Conservation (phyloP, 2,113 vertebrate genomes). For the Gyps fulvus region DNA sequence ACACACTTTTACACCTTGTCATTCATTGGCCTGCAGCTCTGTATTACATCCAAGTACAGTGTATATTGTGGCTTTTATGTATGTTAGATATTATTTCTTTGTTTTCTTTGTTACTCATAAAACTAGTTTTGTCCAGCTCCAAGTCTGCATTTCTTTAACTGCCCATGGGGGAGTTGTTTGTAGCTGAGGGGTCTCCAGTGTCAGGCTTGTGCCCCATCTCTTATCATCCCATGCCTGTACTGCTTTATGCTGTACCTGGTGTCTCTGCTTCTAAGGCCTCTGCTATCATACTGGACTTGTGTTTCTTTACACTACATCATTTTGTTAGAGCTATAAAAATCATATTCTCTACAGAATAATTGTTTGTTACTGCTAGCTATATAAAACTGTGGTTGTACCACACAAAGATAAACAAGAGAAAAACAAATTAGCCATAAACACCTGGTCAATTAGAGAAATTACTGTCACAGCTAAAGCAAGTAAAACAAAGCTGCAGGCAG, state of each 20-base stretch:
- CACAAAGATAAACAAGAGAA: not conserved
- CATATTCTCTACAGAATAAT: not conserved
- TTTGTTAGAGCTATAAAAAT: not conserved
- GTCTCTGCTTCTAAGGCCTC: not conserved
- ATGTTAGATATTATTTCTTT: not conserved
- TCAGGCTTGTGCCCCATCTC: not conserved
- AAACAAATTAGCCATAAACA: not conserved
- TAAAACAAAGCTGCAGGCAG: not conserved
- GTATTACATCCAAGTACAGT: not conserved
- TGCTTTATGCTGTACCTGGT: too few species aligned
- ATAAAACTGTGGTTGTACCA: not conserved
- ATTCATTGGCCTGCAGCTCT: not conserved
- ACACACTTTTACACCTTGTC: not conserved
- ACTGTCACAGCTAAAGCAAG: not conserved
- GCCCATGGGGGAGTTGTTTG: accelerated
- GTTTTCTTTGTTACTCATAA: not conserved
- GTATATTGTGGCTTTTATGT: not conserved
- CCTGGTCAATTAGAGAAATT: not conserved
- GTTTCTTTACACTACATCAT: not conserved
- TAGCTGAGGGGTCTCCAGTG: not conserved
- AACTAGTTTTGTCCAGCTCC: not conserved
- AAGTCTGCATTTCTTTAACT: not conserved
- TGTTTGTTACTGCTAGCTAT: not conserved
- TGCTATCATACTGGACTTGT: not conserved
- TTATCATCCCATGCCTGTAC: not conserved